Percentiles rank a stretch among this genome's conserved stretches.
Evolutionary conservation across 2,888 invertebrate genomes (phyloP).

Genomic region (Scaptomyza parva): DNA sequence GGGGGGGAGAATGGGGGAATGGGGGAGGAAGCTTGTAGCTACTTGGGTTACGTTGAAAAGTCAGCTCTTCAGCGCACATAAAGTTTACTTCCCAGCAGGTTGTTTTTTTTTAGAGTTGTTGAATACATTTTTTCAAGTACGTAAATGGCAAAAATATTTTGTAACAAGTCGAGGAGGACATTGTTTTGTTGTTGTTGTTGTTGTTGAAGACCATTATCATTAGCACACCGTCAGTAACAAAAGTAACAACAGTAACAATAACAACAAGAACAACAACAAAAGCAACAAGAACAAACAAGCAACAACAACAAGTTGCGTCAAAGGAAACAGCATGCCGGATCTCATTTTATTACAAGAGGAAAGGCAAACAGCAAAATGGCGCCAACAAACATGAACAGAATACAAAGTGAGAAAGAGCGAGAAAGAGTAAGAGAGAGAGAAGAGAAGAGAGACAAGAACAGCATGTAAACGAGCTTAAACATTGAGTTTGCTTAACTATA

Average conservation of each 20-base stretch:
- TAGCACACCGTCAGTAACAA: conserved; percentile 43
- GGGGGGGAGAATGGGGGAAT: not conserved
- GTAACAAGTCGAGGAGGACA: conserved; percentile 29
- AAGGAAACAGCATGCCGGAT: conserved; percentile 70
- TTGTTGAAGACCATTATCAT: conserved; percentile 75
- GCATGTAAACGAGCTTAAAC: not conserved
- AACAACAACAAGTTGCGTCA: conserved; percentile 20
- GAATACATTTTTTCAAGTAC: conserved; percentile 52
- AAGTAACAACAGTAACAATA: conserved; percentile 17
- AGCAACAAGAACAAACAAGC: too few species aligned
- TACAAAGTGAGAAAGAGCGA: not conserved
- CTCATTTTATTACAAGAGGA: conserved; percentile 79
- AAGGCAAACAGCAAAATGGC: conserved; percentile 81
- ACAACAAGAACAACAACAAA: conserved; percentile 14
- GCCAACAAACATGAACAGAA: conserved; percentile 59
- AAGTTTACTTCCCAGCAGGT: conserved; percentile 1
- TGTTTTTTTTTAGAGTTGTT: conserved; percentile 42
- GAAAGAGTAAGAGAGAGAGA: too few species aligned
- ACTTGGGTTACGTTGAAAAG: conserved; percentile 1
- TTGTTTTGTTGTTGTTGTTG: too few species aligned
- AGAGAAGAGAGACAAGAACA: not conserved
- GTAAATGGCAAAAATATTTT: conserved; percentile 62
- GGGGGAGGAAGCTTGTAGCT: too few species aligned
- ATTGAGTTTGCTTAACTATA: not conserved
- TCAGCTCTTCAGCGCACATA: conserved; percentile 21